Base-by-base conservation (phyloP, 2,797 vertebrate species). In the Dipus sagitta region DNA sequence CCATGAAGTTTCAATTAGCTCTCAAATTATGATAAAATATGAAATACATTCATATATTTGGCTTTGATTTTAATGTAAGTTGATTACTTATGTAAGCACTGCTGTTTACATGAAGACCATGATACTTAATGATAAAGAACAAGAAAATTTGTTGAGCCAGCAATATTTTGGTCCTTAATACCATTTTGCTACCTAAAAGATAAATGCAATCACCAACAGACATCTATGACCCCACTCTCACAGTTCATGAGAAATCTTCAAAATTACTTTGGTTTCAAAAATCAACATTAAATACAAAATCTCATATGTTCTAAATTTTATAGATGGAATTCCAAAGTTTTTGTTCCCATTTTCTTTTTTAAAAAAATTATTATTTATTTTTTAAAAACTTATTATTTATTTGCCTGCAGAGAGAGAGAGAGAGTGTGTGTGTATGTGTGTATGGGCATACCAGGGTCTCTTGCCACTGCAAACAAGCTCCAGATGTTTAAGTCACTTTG, bases 111-210 rank as follows among this genome's bases (percentile, higher is more conserved):
- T 86, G 86, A n/a, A 86, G 38, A 76, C 28, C 84, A 81, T 77
- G 88, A 85, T 18, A 96, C 81, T 94, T 96, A 93, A 85, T 92
- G 26, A 88, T 4, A 90, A 92, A 18, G n/a, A 91, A 92, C 18
- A 94, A 95, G 88, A 90, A 96, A 97, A 97, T 87, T 95, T 4
- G 8, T 65, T 42, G 42, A 95, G 91, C 12, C 75, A 96, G 34
- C 72, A 95, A 95, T 86, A 95, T 76, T 86, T 15, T 23, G 13
- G 0, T 42, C 34, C 5, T 76, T 94, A 77, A 80, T 95, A 47
- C 14, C 90, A 88, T 0, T 75, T 96, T 90, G 74, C 95, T 95
- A 93, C 80, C 72, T 93, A 95, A 92, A 95, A 93, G 75, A 92
- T 47, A 38, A 18, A 34, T 93, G 90, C 93, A 85, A 81, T 77